A percentile compares a stretch with the other conserved stretches of the same genome.
phyloP scores from a whole-genome alignment of 2,888 invertebrate species.

The Sabatieria punctata region DNA sequence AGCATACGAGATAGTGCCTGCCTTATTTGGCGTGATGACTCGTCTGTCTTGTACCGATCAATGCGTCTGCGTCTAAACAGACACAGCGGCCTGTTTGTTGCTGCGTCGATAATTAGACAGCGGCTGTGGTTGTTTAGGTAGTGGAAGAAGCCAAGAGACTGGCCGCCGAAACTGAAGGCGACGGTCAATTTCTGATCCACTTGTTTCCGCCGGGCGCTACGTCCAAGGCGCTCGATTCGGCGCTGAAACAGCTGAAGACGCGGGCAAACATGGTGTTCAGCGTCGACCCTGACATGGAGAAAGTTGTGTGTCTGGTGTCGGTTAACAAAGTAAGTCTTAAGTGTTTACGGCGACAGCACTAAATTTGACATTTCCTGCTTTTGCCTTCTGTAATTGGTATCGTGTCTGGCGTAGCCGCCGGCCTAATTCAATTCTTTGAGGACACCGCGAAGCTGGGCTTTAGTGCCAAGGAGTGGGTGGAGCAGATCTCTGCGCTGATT shows the following conservation, averaged over 20 bases:
- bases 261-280: constrained; percentile 87
- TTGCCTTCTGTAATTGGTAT: too few relatives aligned
- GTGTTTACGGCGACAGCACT: too few relatives aligned
- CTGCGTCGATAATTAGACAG: too few relatives aligned
- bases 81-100: too few relatives aligned
- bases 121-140: too few relatives aligned
- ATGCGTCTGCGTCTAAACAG: too few relatives aligned
- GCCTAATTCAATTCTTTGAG: constrained; percentile 1
- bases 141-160: constrained; percentile 66
- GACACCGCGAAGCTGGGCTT: constrained; percentile 44
- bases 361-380: too few relatives aligned
- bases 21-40: too few relatives aligned
- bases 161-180: constrained; percentile 45
- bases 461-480: constrained; percentile 89
- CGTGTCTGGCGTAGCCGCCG: too few relatives aligned
- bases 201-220: constrained; percentile 69
- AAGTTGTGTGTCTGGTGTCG: constrained; percentile 71
- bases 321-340: constrained; percentile 46
- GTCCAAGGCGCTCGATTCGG: constrained; percentile 72
- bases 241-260: constrained; percentile 56
- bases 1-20: too few relatives aligned
- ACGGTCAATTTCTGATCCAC: constrained; percentile 48
- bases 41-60: too few relatives aligned
- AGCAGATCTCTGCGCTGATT: constrained; percentile 52
- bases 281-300: constrained; percentile 63